Base-by-base conservation (phyloP, 2,888 invertebrate genomes). In the Hypena proboscidalis region DNA sequence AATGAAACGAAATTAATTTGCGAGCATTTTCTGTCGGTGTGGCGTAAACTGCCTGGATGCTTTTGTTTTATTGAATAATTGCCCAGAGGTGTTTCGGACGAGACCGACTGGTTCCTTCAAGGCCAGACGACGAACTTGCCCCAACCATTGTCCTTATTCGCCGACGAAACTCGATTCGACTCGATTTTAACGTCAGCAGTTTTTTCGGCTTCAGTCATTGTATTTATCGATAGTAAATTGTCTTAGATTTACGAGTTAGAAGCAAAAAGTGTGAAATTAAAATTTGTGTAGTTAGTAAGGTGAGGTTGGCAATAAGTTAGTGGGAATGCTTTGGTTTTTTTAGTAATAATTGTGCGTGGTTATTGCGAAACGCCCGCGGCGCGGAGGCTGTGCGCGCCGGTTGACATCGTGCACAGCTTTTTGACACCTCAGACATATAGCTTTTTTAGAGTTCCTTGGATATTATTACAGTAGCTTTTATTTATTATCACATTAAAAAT, bases 11-110 rank as follows among this genome's bases (percentile, higher is more conserved):
- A 76, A 80, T 83, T 77, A 80, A 80, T 83, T 78, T 77, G 71
- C 69, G 67, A 74, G 75, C 80, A 69, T 79, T 60, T 84, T 82
- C 77, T 74, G 77, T 64, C 67, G 66, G 54, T 74, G 79, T 84
- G 83, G 85, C 82, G 88, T 83, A 83, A 85, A 86, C 74, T 73
- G 72, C 73, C 56, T 66, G 75, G 83, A 80, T 83, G 86, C 83
- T 86, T 90, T 90, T 90, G 90, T 90, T 87, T 90, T 86, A 88
- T 90, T 90, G 85, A 89, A 90, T 90, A 90, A 90, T 90, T 86
- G 89, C 85, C 81, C 80, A 79, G 84, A 85, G 85, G 86, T 85
- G 90, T 88, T 90, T 88, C 83, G 90, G 89, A 80, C 84, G 85
- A 77, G 81, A 82, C 78, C 68, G 83, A 89, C 90, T 85, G 90